Evolutionary conservation across 2,888 invertebrate genomes (phyloP).

Genomic region (Tinea trinotella): DNA sequence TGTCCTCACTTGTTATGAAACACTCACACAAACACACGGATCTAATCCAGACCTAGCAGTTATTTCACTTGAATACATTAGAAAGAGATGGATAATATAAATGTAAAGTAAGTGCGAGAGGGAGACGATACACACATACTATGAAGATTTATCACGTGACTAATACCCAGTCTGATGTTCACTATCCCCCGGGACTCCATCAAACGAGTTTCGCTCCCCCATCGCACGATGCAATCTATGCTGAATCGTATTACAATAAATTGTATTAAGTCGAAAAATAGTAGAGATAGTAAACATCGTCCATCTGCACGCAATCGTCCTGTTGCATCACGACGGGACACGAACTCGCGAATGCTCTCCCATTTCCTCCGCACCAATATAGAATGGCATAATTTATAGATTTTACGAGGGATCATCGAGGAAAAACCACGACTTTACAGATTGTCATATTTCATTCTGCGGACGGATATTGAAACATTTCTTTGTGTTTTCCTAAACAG

Average conservation of each 20-base stretch:
- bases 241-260: constrained; percentile 73
- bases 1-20: constrained; percentile 33
- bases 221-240: constrained; percentile 69
- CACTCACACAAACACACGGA: background rate
- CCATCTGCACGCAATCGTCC: constrained; percentile 67
- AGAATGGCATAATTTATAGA: constrained; percentile 60
- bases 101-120: constrained; percentile 41
- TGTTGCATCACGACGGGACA: constrained; percentile 28
- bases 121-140: constrained; percentile 32
- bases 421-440: constrained; percentile 54
- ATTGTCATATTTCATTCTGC: constrained; percentile 62
- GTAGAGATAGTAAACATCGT: constrained; percentile 69
- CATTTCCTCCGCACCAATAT: constrained; percentile 43
- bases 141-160: constrained; percentile 70
- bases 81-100: constrained; percentile 14
- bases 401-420: constrained; percentile 66
- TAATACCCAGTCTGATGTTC: constrained; percentile 61
- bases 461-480: constrained; percentile 59
- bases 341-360: constrained; percentile 42
- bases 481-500: constrained; percentile 37
- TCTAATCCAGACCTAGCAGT: constrained; percentile 12
- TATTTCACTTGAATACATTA: background rate
- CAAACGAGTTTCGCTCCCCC: constrained; percentile 71
- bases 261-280: constrained; percentile 73
- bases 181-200: constrained; percentile 62